Base-by-base conservation (phyloP, 2,797 vertebrate genomes). In the Lacerta viridis region DNA sequence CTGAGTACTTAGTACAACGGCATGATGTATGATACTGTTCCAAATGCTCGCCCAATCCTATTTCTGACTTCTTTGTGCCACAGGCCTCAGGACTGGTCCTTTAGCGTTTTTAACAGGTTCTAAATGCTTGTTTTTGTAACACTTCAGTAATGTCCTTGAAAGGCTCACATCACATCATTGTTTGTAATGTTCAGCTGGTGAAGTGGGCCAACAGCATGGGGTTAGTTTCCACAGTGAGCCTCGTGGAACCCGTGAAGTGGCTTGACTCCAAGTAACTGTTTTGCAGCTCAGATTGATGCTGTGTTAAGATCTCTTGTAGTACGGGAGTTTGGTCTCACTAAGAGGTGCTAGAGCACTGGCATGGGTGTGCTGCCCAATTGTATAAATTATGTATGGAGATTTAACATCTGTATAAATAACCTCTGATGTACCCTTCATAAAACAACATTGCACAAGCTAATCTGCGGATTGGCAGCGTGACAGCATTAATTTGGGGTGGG, bases 321-420 rank as follows among this genome's bases (percentile, higher is more conserved):
- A 9, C 46, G 33, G 18, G 4, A 55, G 17, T 55, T 50, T 68
- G 71, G 29, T 74, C 69, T 55, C 66, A 71, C 68, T 59, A 84
- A 59, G 46, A 7, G 20, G 71, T 74, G 69, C 46, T 59, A 74
- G 69, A 74, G 39, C n/a, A 29, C 46, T 84, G 83, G 71, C 83
- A 84, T 41, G 83, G 72, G 55, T 75, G 36, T 75, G 33, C 75
- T 85, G 71, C 23, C 55, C 72, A 85, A 36, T 64, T 61, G 33
- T 85, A 85, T 76, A 75, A 75, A 75, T 85, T 85, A 85, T 29
- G 25, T 41, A 85, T 75, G 72, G 83, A 85, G 33, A 85, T 85
- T 85, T 36, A 64, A 85, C 50, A 85, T 85, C 83, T 85, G 83
- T 76, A 61, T 59, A 75, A 84, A 84, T 61, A 85, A 64, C 72